Conservation (phyloP, 2,113 vertebrate species). For the Salvelinus alpinus region DNA sequence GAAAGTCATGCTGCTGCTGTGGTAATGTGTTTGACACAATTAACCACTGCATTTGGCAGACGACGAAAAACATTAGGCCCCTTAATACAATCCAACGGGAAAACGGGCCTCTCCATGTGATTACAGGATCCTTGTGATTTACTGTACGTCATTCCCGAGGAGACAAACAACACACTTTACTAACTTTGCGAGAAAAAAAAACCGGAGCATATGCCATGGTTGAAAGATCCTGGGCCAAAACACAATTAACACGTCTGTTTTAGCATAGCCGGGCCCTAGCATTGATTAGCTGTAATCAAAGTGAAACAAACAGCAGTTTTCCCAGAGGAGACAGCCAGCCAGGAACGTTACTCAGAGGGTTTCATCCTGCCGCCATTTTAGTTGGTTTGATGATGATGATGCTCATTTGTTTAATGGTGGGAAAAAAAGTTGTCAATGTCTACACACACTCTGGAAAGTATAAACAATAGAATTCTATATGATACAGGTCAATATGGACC, state of each 20-base stretch:
- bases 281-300: conserved; percentile 54
- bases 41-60: conserved; percentile 31
- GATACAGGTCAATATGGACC: neutral
- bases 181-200: conserved; percentile 29
- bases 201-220: conserved; percentile 25
- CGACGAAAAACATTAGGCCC: conserved; percentile 16
- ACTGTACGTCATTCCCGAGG: conserved; percentile 27
- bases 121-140: conserved; percentile 33
- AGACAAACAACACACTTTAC: conserved; percentile 29
- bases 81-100: conserved; percentile 22
- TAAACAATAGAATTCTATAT: neutral
- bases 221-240: conserved; percentile 23
- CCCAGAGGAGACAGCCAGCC: conserved; percentile 24
- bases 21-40: conserved; percentile 34
- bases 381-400: neutral
- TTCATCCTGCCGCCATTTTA: neutral
- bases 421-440: neutral
- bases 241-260: conserved; percentile 43
- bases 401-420: conserved; percentile 15
- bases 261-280: conserved; percentile 28
- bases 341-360: neutral
- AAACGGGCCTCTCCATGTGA: conserved; percentile 16
- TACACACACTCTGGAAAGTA: neutral
- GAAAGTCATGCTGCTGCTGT: neutral
- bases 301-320: conserved; percentile 25